Conservation (phyloP, 2,888 invertebrate species). For the Idaea dimidiata region DNA sequence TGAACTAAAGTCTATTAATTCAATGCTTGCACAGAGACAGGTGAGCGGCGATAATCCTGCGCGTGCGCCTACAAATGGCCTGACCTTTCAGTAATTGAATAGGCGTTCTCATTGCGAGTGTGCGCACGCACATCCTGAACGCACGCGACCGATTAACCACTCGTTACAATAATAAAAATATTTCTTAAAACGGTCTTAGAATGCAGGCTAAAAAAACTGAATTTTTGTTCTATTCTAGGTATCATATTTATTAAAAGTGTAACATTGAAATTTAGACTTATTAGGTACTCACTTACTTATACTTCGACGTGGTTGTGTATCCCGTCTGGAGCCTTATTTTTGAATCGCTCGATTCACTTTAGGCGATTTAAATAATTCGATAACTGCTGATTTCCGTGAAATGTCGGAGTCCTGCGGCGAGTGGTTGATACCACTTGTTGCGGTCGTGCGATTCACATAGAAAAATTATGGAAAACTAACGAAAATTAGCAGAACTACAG, state of each 20-base stretch:
- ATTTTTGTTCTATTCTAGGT: constrained; percentile 8
- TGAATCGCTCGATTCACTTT: no score
- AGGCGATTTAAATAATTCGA: no score
- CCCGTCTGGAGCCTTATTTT: no score
- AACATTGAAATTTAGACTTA: no score
- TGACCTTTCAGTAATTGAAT: constrained; percentile 79
- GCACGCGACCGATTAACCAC: constrained; percentile 60
- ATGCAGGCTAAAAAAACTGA: not conserved
- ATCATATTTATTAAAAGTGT: not conserved
- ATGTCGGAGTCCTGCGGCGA: no score
- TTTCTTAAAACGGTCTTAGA: not conserved
- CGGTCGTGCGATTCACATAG: no score
- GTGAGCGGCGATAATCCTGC: constrained; percentile 72
- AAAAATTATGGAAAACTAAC: no score
- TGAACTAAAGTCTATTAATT: constrained; percentile 42
- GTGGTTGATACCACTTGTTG: no score
- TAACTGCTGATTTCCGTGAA: no score
- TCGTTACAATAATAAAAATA: constrained; percentile 12
- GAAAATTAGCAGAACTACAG: no score
- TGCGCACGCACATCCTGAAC: constrained; percentile 65
- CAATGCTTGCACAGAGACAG: constrained; percentile 59
- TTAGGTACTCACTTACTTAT: no score
- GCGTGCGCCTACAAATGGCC: constrained; percentile 57
- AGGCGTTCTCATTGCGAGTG: constrained; percentile 60
- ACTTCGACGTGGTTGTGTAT: no score